Evolutionary conservation across 1,140 invertebrate genomes (phyloP), one percentile per base, ranked within the genome.

Genomic region (Achroia grisella): DNA sequence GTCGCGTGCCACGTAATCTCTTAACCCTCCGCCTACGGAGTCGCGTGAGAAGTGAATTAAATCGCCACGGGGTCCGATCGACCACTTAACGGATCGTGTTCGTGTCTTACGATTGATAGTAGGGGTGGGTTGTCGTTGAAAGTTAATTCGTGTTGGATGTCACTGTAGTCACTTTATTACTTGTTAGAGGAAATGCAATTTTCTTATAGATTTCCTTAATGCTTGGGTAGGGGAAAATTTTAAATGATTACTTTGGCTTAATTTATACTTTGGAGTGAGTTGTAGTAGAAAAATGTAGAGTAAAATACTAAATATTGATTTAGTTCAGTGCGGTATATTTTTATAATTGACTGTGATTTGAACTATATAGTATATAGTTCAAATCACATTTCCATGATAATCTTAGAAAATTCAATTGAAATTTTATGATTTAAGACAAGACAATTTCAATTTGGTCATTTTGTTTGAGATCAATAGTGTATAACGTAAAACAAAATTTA

Each of bases 121-220:
- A 23, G 55, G 61, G n/a, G 71, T 60, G 69, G 68, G 74, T 49
- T 60, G 48, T 45, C 48, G 57, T 65, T 80, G 70, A 72, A 70
- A 79, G 76, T 83, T 80, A 77, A 80, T 72, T 73, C 75, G 49
- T 83, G 76, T 83, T 77, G 62, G 75, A 67, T 83, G 76, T 83
- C 76, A 75, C 57, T 77, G 57, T 61, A 61, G 52, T 54, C 68
- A 50, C 60, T 68, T 76, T 76, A 77, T 75, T 69, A 63, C 57
- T 52, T 69, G 70, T 63, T 43, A 39, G 40, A 62, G 71, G 65
- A 70, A 71, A 65, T 71, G 68, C 66, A 67, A 55, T 70, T 75
- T 73, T 69, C 67, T 71, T 70, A 50, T 57, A 28, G 52, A 46
- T 23, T 23, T 2, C 17, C 17, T 48, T 39, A 30, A 39, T 45